phyloP scores from a whole-genome alignment of 2,888 invertebrate species.

The Drosophila nr. fundita region DNA sequence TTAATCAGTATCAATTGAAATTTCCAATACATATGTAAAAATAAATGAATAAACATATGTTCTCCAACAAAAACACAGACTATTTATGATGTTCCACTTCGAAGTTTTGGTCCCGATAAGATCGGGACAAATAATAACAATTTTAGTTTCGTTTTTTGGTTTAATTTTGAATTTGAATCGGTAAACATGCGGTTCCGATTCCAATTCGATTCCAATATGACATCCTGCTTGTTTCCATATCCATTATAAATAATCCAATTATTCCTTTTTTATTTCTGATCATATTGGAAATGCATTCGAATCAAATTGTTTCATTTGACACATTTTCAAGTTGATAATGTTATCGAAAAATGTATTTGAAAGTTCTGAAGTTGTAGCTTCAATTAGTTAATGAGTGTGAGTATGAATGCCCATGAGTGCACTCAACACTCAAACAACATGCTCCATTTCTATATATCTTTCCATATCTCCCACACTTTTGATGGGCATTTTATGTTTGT shows the following conservation, averaged over 20 bases:
- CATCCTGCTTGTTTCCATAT: background rate
- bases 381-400: background rate
- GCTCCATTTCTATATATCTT: background rate
- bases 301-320: background rate
- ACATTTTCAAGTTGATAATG: background rate
- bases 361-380: background rate
- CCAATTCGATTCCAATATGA: background rate
- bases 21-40: background rate
- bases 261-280: background rate
- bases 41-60: background rate
- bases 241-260: background rate
- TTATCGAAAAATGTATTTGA: background rate
- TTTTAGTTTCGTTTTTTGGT: background rate
- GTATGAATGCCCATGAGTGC: background rate
- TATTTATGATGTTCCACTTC: background rate
- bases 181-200: background rate
- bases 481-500: background rate
- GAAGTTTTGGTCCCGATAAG: background rate
- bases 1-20: background rate
- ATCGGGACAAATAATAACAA: background rate
- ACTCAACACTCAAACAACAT: background rate
- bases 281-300: background rate
- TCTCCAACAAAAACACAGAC: background rate
- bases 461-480: background rate
- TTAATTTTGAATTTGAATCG: background rate